phyloP scores from a whole-genome alignment of 2,797 vertebrate genomes.

The Falco rusticolus region DNA sequence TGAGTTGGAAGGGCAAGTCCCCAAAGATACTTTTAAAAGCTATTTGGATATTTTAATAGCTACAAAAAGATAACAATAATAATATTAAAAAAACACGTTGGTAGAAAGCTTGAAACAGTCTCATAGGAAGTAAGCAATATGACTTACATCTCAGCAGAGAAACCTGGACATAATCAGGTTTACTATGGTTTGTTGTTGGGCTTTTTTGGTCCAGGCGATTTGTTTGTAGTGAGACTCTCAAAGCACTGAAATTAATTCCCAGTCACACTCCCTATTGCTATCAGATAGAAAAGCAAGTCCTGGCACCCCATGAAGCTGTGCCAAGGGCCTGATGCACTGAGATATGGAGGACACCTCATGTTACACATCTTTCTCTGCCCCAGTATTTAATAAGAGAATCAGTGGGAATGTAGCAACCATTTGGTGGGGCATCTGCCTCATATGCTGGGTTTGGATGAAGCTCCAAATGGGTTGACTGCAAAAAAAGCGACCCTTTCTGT shows the following conservation, averaged over 20 bases:
- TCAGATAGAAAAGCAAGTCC: conserved; percentile 38
- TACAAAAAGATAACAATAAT: not conserved
- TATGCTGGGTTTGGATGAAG: not conserved
- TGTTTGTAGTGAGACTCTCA: conserved; percentile 34
- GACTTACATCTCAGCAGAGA: not conserved
- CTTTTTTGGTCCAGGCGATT: not conserved
- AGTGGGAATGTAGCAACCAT: not conserved
- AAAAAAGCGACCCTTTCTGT: not conserved
- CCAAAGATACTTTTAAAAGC: conserved; percentile 27
- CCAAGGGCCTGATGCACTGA: not conserved
- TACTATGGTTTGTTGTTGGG: not conserved
- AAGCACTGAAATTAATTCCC: conserved; percentile 23
- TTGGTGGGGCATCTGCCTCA: not conserved
- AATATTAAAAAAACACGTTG: not conserved
- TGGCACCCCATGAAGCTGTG: not conserved
- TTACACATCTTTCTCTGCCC: not conserved
- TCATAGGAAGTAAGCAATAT: not conserved
- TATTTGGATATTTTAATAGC: conserved; percentile 34
- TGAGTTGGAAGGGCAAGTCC: conserved; percentile 54
- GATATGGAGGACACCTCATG: not conserved
- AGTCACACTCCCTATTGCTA: not conserved
- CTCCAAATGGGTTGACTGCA: not conserved
- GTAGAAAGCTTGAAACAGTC: not conserved
- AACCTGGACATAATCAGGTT: not conserved
- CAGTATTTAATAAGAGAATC: not conserved